Evolutionary conservation across 2,888 invertebrate genomes (phyloP).

Genomic region (Aphidoletes aphidimyza): DNA sequence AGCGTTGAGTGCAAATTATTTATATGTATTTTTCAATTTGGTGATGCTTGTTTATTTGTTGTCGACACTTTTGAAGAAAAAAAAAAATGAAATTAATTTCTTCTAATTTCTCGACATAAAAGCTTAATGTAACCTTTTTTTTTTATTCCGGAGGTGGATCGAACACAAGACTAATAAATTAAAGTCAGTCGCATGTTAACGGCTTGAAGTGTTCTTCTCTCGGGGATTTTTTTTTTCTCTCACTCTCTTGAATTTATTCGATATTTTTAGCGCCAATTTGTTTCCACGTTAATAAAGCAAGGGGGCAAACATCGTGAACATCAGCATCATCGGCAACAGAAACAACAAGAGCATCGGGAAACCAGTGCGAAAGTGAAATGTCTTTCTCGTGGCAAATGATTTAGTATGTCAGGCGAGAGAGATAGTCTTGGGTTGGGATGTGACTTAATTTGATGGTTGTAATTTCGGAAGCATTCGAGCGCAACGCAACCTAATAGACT

Average conservation of each 20-base stretch:
- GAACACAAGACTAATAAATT: conserved; percentile 45
- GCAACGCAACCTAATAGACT: neutral
- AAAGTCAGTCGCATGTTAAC: neutral
- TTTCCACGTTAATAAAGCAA: conserved; percentile 44
- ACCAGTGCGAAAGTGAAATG: neutral
- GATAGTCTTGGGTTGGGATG: neutral
- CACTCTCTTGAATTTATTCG: neutral
- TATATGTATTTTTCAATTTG: neutral
- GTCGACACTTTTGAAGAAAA: neutral
- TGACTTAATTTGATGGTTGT: conserved; percentile 5
- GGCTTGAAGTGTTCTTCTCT: neutral
- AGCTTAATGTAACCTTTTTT: conserved; percentile 17
- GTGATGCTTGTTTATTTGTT: conserved; percentile 18
- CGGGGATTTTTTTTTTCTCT: neutral
- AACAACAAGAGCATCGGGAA: neutral
- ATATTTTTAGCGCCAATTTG: conserved; percentile 52
- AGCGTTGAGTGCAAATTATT: neutral
- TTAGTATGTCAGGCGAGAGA: neutral
- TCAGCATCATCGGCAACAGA: neutral
- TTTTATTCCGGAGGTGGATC: conserved; percentile 53
- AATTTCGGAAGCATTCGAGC: neutral
- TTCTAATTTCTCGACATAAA: conserved; percentile 40
- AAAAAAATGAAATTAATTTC: conserved; percentile 43
- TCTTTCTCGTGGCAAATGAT: neutral
- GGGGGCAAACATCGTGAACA: neutral